Base-by-base conservation (phyloP, 2,797 vertebrate genomes). In the Vespertilio murinus region DNA sequence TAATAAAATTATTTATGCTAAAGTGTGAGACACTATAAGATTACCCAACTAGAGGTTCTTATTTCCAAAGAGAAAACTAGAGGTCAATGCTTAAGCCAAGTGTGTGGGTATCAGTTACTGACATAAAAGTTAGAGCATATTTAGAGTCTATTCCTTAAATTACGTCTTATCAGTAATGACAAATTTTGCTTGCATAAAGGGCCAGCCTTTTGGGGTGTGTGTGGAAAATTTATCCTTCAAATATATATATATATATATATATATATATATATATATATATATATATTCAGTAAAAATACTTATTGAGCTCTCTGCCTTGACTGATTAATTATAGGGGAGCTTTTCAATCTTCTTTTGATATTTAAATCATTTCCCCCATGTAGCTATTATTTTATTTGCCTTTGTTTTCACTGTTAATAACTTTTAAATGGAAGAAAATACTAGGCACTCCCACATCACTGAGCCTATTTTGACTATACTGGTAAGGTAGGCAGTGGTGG, bases 311-410 rank as follows among this genome's bases (percentile, higher is more conserved):
- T 94, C 59, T 79, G 83, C 10, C 17, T 30, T 69, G 91, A 93
- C 17, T 82, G 85, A 95, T 95, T 83, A 93, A 86, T 33, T 95
- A 89, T 38, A 88, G 35, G 88, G 86, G 56, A 91, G 71, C 18
- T 47, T 92, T 97, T 97, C 97, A 90, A 93, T 49, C 88, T 92
- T 84, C 89, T 93, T 86, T 70, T 84, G 30, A 85, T 59, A 0
- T 3, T 85, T 94, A 94, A 91, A 91, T 94, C 88, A 96, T 95
- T 93, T 97, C 97, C 92, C 97, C 95, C 90, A 45, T 61, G 87
- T 42, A 80, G 96, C 73, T 97, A 84, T 74, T 89, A 61, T 87
- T 96, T 94, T 90, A 71, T 77, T 97, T 64, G 64, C 5, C 64
- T 77, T 8, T 5, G 28, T 91, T 56, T 52, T 93, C 88, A 83